Percentiles rank a stretch among this genome's conserved stretches.
Evolutionary conservation across 1,140 invertebrate genomes (phyloP).

Genomic region (Archivesica marissinica): DNA sequence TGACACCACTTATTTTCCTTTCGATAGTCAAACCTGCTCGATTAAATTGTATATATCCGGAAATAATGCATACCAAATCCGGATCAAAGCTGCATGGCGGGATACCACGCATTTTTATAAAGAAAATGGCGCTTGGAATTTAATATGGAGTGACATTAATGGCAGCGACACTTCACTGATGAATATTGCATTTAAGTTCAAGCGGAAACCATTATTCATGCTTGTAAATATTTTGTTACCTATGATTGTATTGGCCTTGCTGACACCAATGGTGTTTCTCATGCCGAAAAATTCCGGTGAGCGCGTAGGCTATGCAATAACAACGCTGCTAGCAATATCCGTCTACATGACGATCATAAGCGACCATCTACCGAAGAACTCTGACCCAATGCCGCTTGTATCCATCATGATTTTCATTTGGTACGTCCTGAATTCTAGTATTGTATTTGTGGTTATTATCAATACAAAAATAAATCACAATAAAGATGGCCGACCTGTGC

Average conservation of each 20-base stretch:
- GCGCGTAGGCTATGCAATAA: conserved; percentile 21
- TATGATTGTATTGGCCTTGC: conserved; percentile 13
- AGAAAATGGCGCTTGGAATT: conserved; percentile 16
- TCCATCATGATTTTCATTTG: conserved; percentile 21
- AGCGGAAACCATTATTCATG: conserved; percentile 22
- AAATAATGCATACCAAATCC: conserved; percentile 1
- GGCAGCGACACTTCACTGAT: background rate
- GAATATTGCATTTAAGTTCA: background rate
- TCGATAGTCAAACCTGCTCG: background rate
- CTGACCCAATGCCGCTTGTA: conserved; percentile 34
- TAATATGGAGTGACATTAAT: background rate
- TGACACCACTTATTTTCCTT: conserved; percentile 29
- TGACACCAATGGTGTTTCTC: conserved; percentile 26
- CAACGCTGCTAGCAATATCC: conserved; percentile 19
- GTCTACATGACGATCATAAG: conserved; percentile 35
- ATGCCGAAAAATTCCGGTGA: conserved; percentile 34
- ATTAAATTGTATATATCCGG: background rate
- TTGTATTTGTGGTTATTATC: conserved; percentile 21
- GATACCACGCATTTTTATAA: background rate
- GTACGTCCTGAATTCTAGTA: conserved; percentile 14
- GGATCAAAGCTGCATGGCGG: background rate
- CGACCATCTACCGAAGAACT: conserved; percentile 18
- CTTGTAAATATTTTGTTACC: conserved; percentile 24
- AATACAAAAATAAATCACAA: background rate
- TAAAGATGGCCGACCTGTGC: conserved; percentile 1